Base-by-base conservation (phyloP, 1,140 invertebrate genomes). In the Mamestra configurata region DNA sequence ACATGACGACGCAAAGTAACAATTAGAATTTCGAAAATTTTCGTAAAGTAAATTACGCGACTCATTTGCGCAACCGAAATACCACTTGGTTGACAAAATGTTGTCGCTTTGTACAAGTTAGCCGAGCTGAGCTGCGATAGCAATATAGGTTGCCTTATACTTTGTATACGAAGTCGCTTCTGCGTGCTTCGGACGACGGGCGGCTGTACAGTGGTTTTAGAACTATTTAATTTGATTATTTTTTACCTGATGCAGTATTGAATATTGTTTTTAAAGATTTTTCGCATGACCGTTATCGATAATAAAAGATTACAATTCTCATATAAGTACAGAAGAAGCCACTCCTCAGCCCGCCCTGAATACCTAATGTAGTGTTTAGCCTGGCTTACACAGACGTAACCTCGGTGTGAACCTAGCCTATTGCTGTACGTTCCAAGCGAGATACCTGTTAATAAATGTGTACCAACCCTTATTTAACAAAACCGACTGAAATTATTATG, bases 391-490 rank as follows among this genome's bases (percentile, higher is more conserved):
- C 37, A 40, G 55, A 61, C 15, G 20, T 76, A 46, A 61, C 72
- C 49, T 55, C 51, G 8, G 61, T 76, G 55, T 61, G 31, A 72
- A 37, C n/a, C 27, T 11, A 76, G 72, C 72, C 72, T 76, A 76
- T 61, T 76, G 72, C 72, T 76, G 72, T 76, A 76, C 72, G 72
- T 75, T 75, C 4, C 53, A 18, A 15, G 8, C 20, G 70, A 57
- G 31, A 27, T 27, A 5, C 43, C 20, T 70, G 43, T 70, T 66
- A 66, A 51, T 70, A 49, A 10, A 49, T 70, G 20, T 70, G 3
- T 27, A 57, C 4, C 66, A 43, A 70, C 11, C 35, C 13, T 31
- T 55, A 24, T 55, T 20, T 11, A 18, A 15, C 15, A n/a, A 61
- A 35, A 66, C 15, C 31, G 43, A 70, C 66, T 70, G 51, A 55